A percentile compares a stretch with the other conserved stretches of the same genome.
Evolutionary conservation across 1,140 invertebrate genomes (phyloP).

Genomic region (Pogonomyrmex barbatus): DNA sequence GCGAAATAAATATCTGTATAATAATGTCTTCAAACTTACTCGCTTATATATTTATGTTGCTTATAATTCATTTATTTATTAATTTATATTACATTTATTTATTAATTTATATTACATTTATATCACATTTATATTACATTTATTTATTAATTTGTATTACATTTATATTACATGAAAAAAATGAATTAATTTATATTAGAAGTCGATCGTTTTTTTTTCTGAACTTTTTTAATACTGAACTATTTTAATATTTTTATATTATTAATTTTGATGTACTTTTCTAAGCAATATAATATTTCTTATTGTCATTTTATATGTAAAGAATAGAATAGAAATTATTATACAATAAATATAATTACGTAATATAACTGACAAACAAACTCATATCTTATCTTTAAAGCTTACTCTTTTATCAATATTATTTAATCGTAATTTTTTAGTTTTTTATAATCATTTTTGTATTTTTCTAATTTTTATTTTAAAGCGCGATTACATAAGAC

Average conservation of each 20-base stretch:
- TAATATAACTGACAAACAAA: not conserved
- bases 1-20: too few relatives aligned
- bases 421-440: not conserved
- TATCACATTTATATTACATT: not conserved
- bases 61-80: too few relatives aligned
- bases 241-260: too few relatives aligned
- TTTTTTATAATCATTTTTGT: not conserved
- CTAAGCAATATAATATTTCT: too few relatives aligned
- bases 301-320: too few relatives aligned
- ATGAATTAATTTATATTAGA: not conserved
- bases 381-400: too few relatives aligned
- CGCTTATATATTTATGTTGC: too few relatives aligned
- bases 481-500: not conserved
- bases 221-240: too few relatives aligned
- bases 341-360: slow-evolving; percentile 7
- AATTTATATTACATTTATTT: too few relatives aligned
- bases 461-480: not conserved
- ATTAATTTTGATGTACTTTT: too few relatives aligned
- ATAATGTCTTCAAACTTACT: too few relatives aligned
- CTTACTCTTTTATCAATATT: not conserved
- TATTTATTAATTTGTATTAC: not conserved
- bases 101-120: too few relatives aligned
- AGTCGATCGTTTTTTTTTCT: not conserved
- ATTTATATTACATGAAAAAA: not conserved
- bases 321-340: not conserved